Conservation (phyloP, 1,140 invertebrate genomes). For the Nymphalis io region DNA sequence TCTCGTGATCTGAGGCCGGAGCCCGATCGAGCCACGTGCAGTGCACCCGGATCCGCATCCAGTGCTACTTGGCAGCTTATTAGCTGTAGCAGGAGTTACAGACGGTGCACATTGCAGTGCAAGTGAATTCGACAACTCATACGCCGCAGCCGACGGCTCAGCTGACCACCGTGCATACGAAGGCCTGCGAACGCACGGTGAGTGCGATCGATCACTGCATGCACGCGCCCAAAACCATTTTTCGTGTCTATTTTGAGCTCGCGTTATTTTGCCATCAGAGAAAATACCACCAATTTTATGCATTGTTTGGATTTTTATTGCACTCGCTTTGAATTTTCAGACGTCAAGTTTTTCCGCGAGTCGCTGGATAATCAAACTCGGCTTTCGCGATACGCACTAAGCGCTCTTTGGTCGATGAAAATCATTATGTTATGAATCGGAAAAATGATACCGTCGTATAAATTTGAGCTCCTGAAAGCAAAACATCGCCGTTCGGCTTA, state of each 20-base stretch:
- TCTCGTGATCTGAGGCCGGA: constrained; percentile 60
- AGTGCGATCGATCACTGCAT: constrained; percentile 75
- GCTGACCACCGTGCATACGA: constrained; percentile 63
- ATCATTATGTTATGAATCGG: constrained; percentile 53
- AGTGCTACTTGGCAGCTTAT: constrained; percentile 40
- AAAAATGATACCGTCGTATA: constrained; percentile 28
- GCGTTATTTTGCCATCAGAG: constrained; percentile 40
- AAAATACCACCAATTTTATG: constrained; percentile 23
- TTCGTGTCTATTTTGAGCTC: constrained; percentile 74
- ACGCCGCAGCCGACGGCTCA: constrained; percentile 56
- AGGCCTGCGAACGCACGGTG: constrained; percentile 71
- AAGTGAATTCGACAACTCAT: constrained; percentile 35
- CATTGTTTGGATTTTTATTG: constrained; percentile 29
- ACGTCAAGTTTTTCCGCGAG: constrained; percentile 2
- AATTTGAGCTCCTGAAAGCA: constrained; percentile 16
- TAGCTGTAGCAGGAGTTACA: constrained; percentile 22
- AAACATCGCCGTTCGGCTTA: constrained; percentile 17
- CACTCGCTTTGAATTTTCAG: not conserved
- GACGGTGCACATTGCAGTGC: constrained; percentile 28
- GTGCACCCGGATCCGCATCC: constrained; percentile 49
- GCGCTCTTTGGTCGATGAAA: constrained; percentile 43
- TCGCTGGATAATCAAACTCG: not conserved
- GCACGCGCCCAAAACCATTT: constrained; percentile 62
- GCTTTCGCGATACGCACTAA: not conserved
- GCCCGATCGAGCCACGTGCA: constrained; percentile 57